Evolutionary conservation across 2,113 vertebrate species (phyloP).

Genomic region (Callipepla squamata): DNA sequence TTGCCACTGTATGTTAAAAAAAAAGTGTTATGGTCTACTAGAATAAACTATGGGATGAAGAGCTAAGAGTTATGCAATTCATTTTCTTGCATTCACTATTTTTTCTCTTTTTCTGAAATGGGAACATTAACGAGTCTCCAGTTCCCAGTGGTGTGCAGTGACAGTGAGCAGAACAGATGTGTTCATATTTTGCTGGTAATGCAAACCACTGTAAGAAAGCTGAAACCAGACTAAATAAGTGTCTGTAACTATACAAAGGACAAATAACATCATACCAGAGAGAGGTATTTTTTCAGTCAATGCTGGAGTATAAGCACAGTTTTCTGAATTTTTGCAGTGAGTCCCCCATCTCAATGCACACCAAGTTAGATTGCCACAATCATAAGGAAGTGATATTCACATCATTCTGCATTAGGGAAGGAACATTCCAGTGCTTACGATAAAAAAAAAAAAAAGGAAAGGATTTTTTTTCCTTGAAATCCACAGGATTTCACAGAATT

Average conservation of each 20-base stretch:
- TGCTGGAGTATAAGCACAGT: background rate
- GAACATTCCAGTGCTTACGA: background rate
- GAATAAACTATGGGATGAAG: background rate
- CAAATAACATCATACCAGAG: fast-evolving
- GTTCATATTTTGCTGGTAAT: background rate
- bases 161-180: background rate
- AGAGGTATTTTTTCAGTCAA: background rate
- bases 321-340: background rate
- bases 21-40: constrained; percentile 8
- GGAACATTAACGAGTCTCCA: background rate
- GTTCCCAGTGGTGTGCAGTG: background rate
- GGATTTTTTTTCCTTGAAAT: background rate
- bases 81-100: background rate
- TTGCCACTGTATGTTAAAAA: constrained; percentile 69
- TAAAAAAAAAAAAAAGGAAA: background rate
- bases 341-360: background rate
- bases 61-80: background rate
- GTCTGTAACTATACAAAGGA: background rate
- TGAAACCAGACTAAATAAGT: background rate
- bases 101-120: background rate
- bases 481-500: background rate
- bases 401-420: background rate
- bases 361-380: background rate
- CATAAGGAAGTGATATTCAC: background rate
- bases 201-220: background rate